Base-by-base conservation (phyloP, 23 tunicate species). In the Botrylloides violaceus region DNA sequence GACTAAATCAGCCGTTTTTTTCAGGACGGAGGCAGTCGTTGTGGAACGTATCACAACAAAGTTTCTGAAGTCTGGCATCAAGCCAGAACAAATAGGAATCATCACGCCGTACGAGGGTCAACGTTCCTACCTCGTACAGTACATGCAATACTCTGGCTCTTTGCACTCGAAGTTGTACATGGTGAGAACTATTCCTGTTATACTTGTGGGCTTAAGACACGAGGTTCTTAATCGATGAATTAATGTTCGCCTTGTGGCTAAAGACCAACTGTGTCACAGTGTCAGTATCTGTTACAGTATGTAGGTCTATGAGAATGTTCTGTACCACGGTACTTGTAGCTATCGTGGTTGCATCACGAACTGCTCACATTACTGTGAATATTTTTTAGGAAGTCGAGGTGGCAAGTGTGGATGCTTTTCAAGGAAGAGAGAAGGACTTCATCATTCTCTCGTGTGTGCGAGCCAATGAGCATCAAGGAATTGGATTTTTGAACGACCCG, bases 91-190 rank as follows among this genome's bases (percentile, higher is more conserved):
- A 71, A 92, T 92, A 29, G 98, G 98, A 9, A 92, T 92, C 32
- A 92, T 92, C 62, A 92, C 98, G 49, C 98, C 98, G 33, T 92
- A 92, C 66, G 98, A 92, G 43, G 98, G 98, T 7, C 98, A 92
- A 64, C 65, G 98, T 12, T 92, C 98, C 22, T 92, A 92, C 70
- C 76, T 92, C 61, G 98, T 92, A 1, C 98, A 92, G 61, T 92
- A 84, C 92, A 92, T 92, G 98, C 98, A 92, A 63, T 92, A 84
- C 65, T 84, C 92, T 56, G 98, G 98, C 3, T 84, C 98, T 6
- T 76, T 92, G 55, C 98, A 92, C 58, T 84, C 98, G 20, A 92
- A 92, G 43, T 76, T 92, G 37, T 92, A 92, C 77, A 90, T 90
- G 97, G 97, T 90, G 35, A 34, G 80, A 30, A 2, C n/a, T n/a